A percentile compares a stretch with the other conserved stretches of the same genome.
Evolutionary conservation across 2,113 vertebrate species (phyloP).

Genomic region (Monopterus albus): DNA sequence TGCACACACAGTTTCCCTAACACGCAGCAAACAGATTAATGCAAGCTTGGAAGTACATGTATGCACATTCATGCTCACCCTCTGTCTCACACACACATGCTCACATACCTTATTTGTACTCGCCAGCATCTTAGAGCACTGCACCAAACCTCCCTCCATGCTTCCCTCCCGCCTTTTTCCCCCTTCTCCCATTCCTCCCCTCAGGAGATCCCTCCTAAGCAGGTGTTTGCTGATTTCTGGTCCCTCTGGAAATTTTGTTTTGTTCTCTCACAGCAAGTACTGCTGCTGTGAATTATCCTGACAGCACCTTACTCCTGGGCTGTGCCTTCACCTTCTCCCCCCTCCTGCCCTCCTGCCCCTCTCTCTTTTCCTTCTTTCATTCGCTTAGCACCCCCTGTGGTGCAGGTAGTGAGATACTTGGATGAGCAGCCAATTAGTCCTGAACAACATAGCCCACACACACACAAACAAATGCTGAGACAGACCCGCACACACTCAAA

Average conservation of each 20-base stretch:
- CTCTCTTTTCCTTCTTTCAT: constrained; percentile 31
- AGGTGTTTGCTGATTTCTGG: constrained; percentile 80
- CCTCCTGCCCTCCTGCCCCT: not conserved
- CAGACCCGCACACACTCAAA: not conserved
- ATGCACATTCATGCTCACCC: constrained; percentile 22
- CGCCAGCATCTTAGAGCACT: constrained; percentile 55
- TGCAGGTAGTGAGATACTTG: constrained; percentile 30
- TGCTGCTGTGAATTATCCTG: constrained; percentile 77
- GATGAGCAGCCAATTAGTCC: constrained; percentile 39
- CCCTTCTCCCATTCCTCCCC: constrained; percentile 35
- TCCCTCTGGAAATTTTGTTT: constrained; percentile 75
- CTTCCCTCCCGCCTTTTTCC: not conserved
- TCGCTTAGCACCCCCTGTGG: constrained; percentile 18
- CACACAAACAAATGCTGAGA: not conserved
- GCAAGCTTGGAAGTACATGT: constrained; percentile 44
- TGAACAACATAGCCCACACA: constrained; percentile 10
- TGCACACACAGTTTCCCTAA: constrained; percentile 17
- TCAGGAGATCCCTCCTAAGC: constrained; percentile 68
- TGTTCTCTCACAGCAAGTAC: constrained; percentile 72
- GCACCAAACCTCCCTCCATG: constrained; percentile 40
- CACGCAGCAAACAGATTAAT: constrained; percentile 35
- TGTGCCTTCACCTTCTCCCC: constrained; percentile 29
- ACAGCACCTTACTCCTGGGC: constrained; percentile 70
- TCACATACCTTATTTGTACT: constrained; percentile 42
- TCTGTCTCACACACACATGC: constrained; percentile 9